Percentiles rank a stretch among this genome's conserved stretches.
Evolutionary conservation across 2,888 invertebrate species (phyloP).

Genomic region (Nysson spinosus): DNA sequence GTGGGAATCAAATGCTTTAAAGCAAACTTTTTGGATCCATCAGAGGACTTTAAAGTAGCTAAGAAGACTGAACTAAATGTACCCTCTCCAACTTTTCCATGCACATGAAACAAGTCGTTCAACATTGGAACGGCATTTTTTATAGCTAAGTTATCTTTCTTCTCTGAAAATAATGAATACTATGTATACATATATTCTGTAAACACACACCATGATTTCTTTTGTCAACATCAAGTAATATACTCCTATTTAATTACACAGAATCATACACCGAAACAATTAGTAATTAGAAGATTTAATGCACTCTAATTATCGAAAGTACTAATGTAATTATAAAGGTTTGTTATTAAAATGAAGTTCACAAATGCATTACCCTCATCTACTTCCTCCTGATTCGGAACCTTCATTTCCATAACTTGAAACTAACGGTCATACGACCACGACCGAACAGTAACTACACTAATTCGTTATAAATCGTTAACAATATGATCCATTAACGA

Average conservation of each 20-base stretch:
- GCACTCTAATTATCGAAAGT: not conserved
- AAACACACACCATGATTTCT: no score
- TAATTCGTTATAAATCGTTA: no score
- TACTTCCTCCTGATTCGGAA: conserved; percentile 11
- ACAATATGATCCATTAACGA: no score
- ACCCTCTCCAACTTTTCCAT: conserved; percentile 88
- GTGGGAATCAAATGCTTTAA: conserved; percentile 93
- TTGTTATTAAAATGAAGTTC: not conserved
- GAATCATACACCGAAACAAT: no score
- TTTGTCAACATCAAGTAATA: no score
- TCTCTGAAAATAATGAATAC: conserved; percentile 31
- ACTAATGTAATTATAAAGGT: not conserved
- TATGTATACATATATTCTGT: conserved; percentile 17
- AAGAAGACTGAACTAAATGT: conserved; percentile 93
- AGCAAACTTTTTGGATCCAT: conserved; percentile 83
- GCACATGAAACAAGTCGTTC: conserved; percentile 82
- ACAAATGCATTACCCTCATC: conserved; percentile 21
- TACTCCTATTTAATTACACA: no score
- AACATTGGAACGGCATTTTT: conserved; percentile 81
- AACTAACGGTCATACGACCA: no score
- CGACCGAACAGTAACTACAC: no score
- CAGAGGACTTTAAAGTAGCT: conserved; percentile 82
- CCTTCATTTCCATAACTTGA: conserved; percentile 28
- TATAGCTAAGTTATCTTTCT: conserved; percentile 75
- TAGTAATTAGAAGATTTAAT: no score